phyloP scores from a whole-genome alignment of 2,797 vertebrate species.

The Phataginus tricuspis region DNA sequence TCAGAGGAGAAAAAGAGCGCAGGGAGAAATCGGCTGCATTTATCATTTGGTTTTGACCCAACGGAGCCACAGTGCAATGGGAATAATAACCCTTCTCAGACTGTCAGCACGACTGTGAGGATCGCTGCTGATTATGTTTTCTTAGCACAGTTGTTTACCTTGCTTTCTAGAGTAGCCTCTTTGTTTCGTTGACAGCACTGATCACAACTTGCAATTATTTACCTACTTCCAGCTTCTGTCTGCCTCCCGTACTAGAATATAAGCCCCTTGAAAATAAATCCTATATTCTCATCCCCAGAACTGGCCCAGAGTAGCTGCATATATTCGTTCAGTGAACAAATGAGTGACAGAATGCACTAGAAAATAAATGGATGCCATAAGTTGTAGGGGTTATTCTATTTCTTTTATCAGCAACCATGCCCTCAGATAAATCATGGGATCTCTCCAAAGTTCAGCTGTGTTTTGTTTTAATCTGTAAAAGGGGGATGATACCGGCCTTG shows the following conservation, averaged over 20 bases:
- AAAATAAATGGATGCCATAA: not conserved
- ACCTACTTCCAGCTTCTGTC: not conserved
- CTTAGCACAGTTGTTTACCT: not conserved
- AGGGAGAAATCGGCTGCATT: not conserved
- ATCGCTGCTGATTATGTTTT: not conserved
- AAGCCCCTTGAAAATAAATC: not conserved
- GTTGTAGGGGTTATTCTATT: not conserved
- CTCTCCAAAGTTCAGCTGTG: not conserved
- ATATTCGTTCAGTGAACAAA: not conserved
- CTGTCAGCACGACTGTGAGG: rapidly evolving
- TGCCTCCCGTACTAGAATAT: not conserved
- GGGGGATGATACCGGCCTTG: rapidly evolving
- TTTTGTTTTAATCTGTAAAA: not conserved
- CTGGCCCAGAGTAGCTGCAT: no score
- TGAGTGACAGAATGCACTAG: not conserved
- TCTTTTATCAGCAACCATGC: not conserved
- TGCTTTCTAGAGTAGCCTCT: not conserved
- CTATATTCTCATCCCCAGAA: not conserved
- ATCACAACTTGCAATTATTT: not conserved
- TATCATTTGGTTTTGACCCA: not conserved
- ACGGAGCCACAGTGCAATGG: not conserved
- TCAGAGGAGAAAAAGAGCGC: not conserved
- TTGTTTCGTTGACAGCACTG: not conserved
- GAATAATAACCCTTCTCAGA: not conserved
- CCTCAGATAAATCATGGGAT: not conserved